phyloP scores from a whole-genome alignment of 2,888 invertebrate species.

The Yponomeuta plumbellus region DNA sequence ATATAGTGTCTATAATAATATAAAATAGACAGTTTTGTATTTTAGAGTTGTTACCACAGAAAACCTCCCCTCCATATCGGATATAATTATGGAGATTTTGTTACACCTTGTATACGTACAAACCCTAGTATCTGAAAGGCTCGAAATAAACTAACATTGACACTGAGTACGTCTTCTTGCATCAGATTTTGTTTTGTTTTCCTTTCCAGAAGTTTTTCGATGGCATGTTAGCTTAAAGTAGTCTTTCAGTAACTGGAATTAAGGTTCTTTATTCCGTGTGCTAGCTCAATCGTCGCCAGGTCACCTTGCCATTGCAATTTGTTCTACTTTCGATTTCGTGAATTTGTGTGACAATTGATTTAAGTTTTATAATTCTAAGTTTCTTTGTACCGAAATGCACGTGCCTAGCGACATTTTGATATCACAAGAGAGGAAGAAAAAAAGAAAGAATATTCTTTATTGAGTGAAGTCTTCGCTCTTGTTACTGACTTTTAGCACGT shows the following conservation, averaged over 20 bases:
- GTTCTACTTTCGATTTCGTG: neutral
- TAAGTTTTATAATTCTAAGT: neutral
- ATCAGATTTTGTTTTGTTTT: neutral
- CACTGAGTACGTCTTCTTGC: neutral
- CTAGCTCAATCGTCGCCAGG: neutral
- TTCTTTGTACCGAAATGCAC: neutral
- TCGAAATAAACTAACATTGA: neutral
- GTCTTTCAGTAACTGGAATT: too few relatives aligned
- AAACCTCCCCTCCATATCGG: too few relatives aligned
- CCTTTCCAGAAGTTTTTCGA: neutral
- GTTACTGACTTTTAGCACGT: too few relatives aligned
- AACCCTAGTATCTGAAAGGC: neutral
- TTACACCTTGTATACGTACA: too few relatives aligned
- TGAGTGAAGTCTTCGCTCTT: too few relatives aligned
- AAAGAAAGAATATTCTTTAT: too few relatives aligned
- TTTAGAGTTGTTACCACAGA: too few relatives aligned
- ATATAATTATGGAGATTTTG: too few relatives aligned
- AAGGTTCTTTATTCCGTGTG: neutral
- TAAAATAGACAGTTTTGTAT: too few relatives aligned
- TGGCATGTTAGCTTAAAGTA: too few relatives aligned
- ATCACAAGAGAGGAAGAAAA: too few relatives aligned
- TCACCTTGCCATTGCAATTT: neutral
- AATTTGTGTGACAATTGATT: conserved; percentile 5
- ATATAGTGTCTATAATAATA: too few relatives aligned
- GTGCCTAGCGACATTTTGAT: neutral